These are phyloP conservation scores for Aporophyla lueneburgensis DNA, from an alignment of 2,888 invertebrate species.

Conservation along the genomic window DNA sequence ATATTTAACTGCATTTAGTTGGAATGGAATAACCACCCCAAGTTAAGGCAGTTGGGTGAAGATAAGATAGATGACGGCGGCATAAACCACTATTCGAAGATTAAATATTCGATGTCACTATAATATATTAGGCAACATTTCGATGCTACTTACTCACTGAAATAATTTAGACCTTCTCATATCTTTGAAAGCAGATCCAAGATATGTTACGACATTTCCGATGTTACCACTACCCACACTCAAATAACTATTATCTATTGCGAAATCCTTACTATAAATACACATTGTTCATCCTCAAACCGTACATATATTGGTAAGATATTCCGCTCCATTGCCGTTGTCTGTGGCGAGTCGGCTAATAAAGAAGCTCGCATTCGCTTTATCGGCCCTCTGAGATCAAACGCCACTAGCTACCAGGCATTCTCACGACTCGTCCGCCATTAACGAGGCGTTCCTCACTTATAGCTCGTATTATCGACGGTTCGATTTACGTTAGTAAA, in stretches of 20 bases:
- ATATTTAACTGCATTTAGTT: too few species aligned
- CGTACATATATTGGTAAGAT: conserved; percentile 23
- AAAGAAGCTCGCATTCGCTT: conserved; percentile 56
- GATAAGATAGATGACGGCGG: too few species aligned
- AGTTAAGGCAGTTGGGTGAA: neutral
- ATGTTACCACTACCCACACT: too few species aligned
- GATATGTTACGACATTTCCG: neutral
- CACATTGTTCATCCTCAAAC: neutral
- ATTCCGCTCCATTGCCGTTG: conserved; percentile 36
- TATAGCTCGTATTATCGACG: conserved; percentile 12
- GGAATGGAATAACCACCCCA: neutral
- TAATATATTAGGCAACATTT: neutral
- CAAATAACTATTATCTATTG: neutral
- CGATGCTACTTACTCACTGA: neutral
- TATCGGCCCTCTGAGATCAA: conserved; percentile 61
- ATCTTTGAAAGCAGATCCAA: neutral
- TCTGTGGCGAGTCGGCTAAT: conserved; percentile 56
- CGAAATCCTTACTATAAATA: neutral
- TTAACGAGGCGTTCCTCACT: conserved; percentile 22
- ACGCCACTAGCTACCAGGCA: conserved; percentile 30
- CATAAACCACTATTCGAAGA: neutral
- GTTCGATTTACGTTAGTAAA: conserved; percentile 22
- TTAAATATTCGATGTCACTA: neutral
- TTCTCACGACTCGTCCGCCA: conserved; percentile 33
- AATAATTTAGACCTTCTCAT: neutral